Conservation (phyloP, 1,140 invertebrate species). For the Acromyrmex heyeri region DNA sequence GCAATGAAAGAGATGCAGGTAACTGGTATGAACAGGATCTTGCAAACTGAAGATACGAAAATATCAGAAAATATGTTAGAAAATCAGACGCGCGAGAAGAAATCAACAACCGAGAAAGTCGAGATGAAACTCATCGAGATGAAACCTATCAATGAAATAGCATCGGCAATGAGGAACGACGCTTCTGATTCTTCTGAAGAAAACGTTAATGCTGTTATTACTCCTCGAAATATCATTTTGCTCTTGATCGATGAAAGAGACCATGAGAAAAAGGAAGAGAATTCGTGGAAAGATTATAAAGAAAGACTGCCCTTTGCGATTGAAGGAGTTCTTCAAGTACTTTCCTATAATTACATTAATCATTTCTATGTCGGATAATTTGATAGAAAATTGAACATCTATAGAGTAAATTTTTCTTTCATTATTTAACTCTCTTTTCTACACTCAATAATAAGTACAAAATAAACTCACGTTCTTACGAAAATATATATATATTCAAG, state of each 20-base stretch:
- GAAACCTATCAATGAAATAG: background rate
- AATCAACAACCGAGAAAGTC: slow-evolving; percentile 34
- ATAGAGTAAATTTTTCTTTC: background rate
- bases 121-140: background rate
- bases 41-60: slow-evolving; percentile 51
- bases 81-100: slow-evolving; percentile 21
- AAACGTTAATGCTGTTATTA: background rate
- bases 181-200: background rate
- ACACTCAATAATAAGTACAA: background rate
- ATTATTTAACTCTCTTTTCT: background rate
- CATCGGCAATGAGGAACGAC: background rate
- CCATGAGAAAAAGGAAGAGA: background rate
- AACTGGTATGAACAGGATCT: slow-evolving; percentile 45
- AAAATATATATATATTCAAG: background rate
- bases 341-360: slow-evolving; percentile 4
- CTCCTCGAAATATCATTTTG: slow-evolving; percentile 73
- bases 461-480: background rate
- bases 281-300: slow-evolving; percentile 63
- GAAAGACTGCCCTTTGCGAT: slow-evolving; percentile 64
- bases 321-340: slow-evolving; percentile 72
- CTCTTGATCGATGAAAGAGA: slow-evolving; percentile 68
- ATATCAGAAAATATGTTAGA: slow-evolving; percentile 15
- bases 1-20: slow-evolving; percentile 42
- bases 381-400: background rate
- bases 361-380: background rate